Conservation (phyloP, 2,797 vertebrate species). For the Acrossocheilus fasciatus region DNA sequence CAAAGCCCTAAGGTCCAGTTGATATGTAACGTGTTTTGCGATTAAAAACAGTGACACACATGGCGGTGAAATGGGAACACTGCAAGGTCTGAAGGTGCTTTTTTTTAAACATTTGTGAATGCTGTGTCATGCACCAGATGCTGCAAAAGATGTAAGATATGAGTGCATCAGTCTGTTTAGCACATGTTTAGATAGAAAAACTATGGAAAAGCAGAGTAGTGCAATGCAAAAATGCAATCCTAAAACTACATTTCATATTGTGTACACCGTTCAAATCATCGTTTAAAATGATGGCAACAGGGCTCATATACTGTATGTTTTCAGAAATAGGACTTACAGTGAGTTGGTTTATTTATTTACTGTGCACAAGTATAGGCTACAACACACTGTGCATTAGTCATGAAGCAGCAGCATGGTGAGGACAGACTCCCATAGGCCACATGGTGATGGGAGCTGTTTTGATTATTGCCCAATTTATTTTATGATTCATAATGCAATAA, state of each 20-base stretch:
- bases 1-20: neutral
- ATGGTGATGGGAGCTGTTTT: conserved; percentile 41
- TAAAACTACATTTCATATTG: neutral
- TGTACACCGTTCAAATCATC: neutral
- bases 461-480: conserved; percentile 45
- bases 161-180: neutral
- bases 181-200: neutral
- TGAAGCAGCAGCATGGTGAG: conserved; percentile 17
- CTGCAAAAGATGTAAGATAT: neutral
- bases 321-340: neutral
- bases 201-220: neutral
- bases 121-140: neutral
- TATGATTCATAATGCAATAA: conserved; percentile 52
- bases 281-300: neutral
- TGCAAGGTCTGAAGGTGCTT: neutral
- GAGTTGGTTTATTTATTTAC: conserved; percentile 20
- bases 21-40: neutral
- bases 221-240: neutral
- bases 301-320: neutral
- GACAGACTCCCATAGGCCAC: conserved; percentile 11
- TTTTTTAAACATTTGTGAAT: no score
- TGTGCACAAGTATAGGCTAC: neutral
- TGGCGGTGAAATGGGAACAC: neutral
- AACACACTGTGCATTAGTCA: conserved; percentile 6
- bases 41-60: neutral